phyloP scores from a whole-genome alignment of 92 coral and sea anemone genomes.

The Epizoanthus rinbou region DNA sequence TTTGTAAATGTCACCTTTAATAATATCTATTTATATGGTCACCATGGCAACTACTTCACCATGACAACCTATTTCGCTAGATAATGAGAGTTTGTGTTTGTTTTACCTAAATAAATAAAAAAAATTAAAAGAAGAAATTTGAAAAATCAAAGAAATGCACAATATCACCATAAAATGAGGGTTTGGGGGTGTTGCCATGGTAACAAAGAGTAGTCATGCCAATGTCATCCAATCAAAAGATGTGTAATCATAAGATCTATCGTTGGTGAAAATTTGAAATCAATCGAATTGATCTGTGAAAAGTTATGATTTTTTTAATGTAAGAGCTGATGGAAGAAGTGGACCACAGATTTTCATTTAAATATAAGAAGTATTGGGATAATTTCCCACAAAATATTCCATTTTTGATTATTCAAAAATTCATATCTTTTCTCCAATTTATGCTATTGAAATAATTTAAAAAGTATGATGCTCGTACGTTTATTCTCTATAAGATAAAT shows the following conservation, averaged over 20 bases:
- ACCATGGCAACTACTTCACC: slow-evolving; percentile 27
- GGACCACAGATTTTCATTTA: slow-evolving; percentile 27
- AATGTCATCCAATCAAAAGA: slow-evolving; percentile 17
- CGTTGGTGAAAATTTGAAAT: slow-evolving; percentile 22
- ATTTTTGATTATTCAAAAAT: slow-evolving; percentile 21
- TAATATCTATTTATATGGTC: slow-evolving; percentile 10
- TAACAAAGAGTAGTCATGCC: slow-evolving; percentile 26
- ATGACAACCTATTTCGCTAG: slow-evolving; percentile 23
- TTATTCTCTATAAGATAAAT: slow-evolving; percentile 12
- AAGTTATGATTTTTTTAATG: slow-evolving; percentile 32
- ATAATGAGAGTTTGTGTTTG: slow-evolving; percentile 17
- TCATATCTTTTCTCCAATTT: slow-evolving; percentile 26
- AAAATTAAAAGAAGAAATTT: neutral
- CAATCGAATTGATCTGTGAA: slow-evolving; percentile 20
- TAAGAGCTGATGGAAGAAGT: slow-evolving; percentile 13
- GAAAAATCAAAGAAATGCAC: neutral
- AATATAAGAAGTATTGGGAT: slow-evolving; percentile 33
- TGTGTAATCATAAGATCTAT: slow-evolving; percentile 6
- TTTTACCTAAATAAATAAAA: neutral
- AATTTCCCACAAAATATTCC: slow-evolving; percentile 30
- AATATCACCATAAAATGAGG: neutral
- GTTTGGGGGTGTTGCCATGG: slow-evolving; percentile 8
- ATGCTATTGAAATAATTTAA: slow-evolving; percentile 26
- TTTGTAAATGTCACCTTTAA: slow-evolving; percentile 17
- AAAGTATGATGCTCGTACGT: slow-evolving; percentile 27